These are phyloP conservation scores for Pocillopora grandis DNA, from an alignment of 92 coral and sea anemone genomes.

Conservation along the genomic window DNA sequence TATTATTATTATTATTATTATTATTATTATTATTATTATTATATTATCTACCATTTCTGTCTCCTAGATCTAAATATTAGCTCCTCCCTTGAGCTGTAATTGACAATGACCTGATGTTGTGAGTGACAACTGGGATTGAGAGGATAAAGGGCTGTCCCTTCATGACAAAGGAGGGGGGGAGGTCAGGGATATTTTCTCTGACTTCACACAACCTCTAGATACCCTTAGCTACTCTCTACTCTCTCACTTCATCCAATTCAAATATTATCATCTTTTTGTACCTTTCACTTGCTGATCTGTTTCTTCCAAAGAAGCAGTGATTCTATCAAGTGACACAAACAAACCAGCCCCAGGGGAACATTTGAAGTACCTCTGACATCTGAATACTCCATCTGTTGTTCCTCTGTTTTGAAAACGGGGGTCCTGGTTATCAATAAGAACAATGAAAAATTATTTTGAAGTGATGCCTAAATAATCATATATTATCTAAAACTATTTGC, in stretches of 20 bases:
- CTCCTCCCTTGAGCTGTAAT: too few relatives aligned
- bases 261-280: not conserved
- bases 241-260: not conserved
- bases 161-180: too few relatives aligned
- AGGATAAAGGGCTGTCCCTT: too few relatives aligned
- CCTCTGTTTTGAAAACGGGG: constrained; percentile 61
- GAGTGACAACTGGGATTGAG: too few relatives aligned
- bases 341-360: constrained; percentile 77
- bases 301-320: constrained; percentile 11
- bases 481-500: too few relatives aligned
- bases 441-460: not conserved
- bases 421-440: constrained; percentile 45
- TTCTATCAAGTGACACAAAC: constrained; percentile 79
- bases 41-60: too few relatives aligned
- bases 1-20: too few relatives aligned
- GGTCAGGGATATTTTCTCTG: not conserved
- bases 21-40: too few relatives aligned
- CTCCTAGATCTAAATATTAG: too few relatives aligned
- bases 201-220: not conserved
- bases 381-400: constrained; percentile 69
- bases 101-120: too few relatives aligned
- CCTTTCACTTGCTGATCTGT: not conserved
- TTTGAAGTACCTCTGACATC: constrained; percentile 79
- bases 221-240: not conserved
- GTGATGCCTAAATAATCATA: too few relatives aligned